Percentiles rank a stretch among this genome's conserved stretches.
Evolutionary conservation across 2,113 vertebrate species (phyloP).

Genomic region (Xenopus borealis): DNA sequence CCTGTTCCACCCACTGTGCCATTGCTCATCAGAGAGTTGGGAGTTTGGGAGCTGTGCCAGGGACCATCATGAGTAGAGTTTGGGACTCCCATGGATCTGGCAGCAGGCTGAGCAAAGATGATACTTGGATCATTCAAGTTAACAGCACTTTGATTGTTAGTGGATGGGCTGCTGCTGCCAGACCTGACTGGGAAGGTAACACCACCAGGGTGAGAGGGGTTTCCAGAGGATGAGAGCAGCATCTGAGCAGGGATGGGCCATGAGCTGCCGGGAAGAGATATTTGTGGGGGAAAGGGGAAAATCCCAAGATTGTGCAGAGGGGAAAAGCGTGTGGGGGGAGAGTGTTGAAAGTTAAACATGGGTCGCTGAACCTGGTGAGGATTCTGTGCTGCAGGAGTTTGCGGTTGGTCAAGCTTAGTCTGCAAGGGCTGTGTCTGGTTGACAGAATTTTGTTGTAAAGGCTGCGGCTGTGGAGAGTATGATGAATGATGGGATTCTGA

Average conservation of each 20-base stretch:
- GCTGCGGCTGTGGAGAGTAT: slow-evolving; percentile 85
- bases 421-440: slow-evolving; percentile 74
- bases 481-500: slow-evolving; percentile 89
- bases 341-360: slow-evolving; percentile 83
- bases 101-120: slow-evolving; percentile 95
- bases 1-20: slow-evolving; percentile 90
- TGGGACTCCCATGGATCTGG: slow-evolving; percentile 74
- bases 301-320: slow-evolving; percentile 81
- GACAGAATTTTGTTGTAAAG: slow-evolving; percentile 77
- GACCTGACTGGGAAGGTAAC: slow-evolving; percentile 76
- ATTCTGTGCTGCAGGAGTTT: slow-evolving; percentile 66
- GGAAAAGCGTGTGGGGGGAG: slow-evolving; percentile 83
- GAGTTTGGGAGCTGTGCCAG: slow-evolving; percentile 88
- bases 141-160: slow-evolving; percentile 71
- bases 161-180: slow-evolving; percentile 57
- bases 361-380: slow-evolving; percentile 83
- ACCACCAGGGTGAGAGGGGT: slow-evolving; percentile 74
- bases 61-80: slow-evolving; percentile 82
- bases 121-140: slow-evolving; percentile 97
- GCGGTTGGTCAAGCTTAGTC: slow-evolving; percentile 68
- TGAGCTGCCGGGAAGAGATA: slow-evolving; percentile 76
- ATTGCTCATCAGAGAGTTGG: slow-evolving; percentile 86
- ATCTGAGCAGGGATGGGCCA: slow-evolving; percentile 91
- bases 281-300: slow-evolving; percentile 77
- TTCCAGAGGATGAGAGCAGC: slow-evolving; percentile 76